Base-by-base conservation (phyloP, 2,888 invertebrate species). In the Troglohyphantes excavatus region DNA sequence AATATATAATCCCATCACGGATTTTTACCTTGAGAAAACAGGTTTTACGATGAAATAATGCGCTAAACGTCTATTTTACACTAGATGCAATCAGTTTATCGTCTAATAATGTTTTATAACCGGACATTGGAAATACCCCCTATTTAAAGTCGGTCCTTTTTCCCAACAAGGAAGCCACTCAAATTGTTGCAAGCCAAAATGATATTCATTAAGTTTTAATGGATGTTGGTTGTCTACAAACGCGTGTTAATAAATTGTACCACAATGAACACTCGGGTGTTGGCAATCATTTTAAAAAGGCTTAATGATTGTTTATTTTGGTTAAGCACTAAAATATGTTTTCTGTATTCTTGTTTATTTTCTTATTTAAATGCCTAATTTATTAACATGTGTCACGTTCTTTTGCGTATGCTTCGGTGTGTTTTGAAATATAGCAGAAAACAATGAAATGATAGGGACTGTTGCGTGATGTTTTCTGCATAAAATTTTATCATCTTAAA, bases 1-100 rank as follows among this genome's bases (percentile, higher is more conserved):
- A 53, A 53, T 53, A 53, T 63, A 21, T 6, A 23, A 63, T 0
- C 63, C 7, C 2, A 21, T 63, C 13, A 72, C 46, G 17, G n/a
- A 70, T 43, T 72, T 72, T 53, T 72, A 72, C 26, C 72, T 72
- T 46, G 46, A 72, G 43, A 63, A 68, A 72, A 72, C 72, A 72
- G 7, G 46, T 53, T 72, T 70, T 70, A 70, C 70, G 39, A 43
- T n/a, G 21, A 23, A 53, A 39, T 39, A 53, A 13, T 53, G 1
- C 17, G n/a, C 53, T n/a, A 53, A 53, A n/a, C 17, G 53, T 13
- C 53, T 53, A 17, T 46, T 17, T 53, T n/a, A 53, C 2, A n/a
- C 53, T n/a, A 17, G 17, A 13, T 17, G n/a, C 13, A 5, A 53
- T n/a, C 13, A 46, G 53, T 53, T 53, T n/a, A n/a, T 53, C 53